phyloP scores from a whole-genome alignment of 2,113 vertebrate species.

The Diadophis punctatus region DNA sequence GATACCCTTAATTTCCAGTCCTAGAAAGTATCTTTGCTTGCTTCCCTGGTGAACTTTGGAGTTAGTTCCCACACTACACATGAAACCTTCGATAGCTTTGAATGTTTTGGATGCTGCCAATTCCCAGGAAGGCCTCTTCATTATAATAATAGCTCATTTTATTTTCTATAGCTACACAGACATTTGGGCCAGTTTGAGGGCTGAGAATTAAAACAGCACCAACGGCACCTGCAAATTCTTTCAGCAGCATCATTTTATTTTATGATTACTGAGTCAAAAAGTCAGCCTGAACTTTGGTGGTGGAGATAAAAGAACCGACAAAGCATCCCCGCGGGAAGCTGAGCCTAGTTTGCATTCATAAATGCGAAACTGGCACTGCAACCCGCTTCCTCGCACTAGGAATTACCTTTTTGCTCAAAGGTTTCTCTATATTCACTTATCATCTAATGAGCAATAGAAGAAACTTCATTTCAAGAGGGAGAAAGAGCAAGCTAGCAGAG shows the following conservation, averaged over 20 bases:
- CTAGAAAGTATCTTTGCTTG: neutral
- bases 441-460: constrained; percentile 63
- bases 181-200: constrained; percentile 30
- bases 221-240: constrained; percentile 57
- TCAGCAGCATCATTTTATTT: constrained; percentile 63
- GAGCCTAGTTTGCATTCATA: constrained; percentile 61
- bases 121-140: constrained; percentile 22
- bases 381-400: constrained; percentile 52
- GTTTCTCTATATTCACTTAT: constrained; percentile 59
- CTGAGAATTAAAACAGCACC: constrained; percentile 28
- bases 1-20: neutral
- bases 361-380: constrained; percentile 50
- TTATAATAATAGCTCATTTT: constrained; percentile 38
- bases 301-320: constrained; percentile 66
- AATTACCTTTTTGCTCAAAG: constrained; percentile 63
- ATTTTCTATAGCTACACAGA: neutral
- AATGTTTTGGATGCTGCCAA: constrained; percentile 10
- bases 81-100: constrained; percentile 37
- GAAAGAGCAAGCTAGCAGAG: constrained; percentile 27
- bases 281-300: constrained; percentile 64
- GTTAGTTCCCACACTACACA: neutral
- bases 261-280: constrained; percentile 64
- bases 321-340: constrained; percentile 60
- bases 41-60: constrained; percentile 1
- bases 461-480: constrained; percentile 61